Evolutionary conservation across 92 coral and sea anemone species (phyloP), one percentile per base, ranked within the genome.

Genomic region (Epizoanthus stellaris): DNA sequence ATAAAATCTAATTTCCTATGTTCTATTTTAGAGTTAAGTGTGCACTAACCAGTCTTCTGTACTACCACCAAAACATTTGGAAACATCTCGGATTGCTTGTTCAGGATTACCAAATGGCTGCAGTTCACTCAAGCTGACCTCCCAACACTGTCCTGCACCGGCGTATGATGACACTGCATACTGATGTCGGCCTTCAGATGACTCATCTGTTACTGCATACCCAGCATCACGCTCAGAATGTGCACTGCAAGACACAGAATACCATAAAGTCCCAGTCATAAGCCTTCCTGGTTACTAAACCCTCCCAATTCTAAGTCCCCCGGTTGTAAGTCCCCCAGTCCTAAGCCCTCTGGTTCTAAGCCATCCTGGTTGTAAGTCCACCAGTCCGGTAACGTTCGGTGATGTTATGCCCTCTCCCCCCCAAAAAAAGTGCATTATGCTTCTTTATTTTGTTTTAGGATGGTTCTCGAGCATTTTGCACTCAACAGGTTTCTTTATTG

Each of bases 101-200:
- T 96, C 99, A 52, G 97, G 95, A 77, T 94, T 91, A 16, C 87
- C 87, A 53, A 96, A 96, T 1, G 99, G 98, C 85, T 94, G 90
- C 39, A 96, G 91, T 11, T 92, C 94, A 49, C 90, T 92, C 40
- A 92, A 88, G 43, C 88, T 57, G 47, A 89, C 91, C 85, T 96
- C 99, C 99, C 99, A 94, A 43, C 87, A 85, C 47, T 91, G 85
- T 66, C 88, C 86, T 6, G 96, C 89, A n/a, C 93, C 82, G 10
- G 95, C 95, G 14, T 66, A 76, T 1, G 91, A 76, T 7, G 96
- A 91, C 5, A 93, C 82, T 5, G 60, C 85, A 45, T 85, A 34
- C 87, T 96, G 96, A 39, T 90, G 88, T 11, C 96, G 88, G 56
- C 75, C 73, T 47, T 93, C 95, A 7, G 86, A 86, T 49, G 94